Evolutionary conservation across 2,113 vertebrate species (phyloP).

Genomic region (Seriola aureovittata): DNA sequence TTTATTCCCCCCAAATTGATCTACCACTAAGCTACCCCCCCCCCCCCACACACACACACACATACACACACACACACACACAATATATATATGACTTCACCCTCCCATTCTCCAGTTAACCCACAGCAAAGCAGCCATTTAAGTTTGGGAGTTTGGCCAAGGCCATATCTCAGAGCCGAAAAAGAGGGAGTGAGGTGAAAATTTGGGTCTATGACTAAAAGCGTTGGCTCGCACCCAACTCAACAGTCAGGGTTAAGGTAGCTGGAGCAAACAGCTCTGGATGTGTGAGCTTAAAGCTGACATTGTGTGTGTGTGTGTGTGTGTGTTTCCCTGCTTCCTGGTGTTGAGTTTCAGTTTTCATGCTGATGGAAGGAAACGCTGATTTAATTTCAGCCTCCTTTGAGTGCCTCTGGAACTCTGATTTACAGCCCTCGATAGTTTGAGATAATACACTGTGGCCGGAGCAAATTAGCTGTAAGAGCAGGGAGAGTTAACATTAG

Average conservation of each 20-base stretch:
- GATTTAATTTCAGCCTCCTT: constrained; percentile 75
- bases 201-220: constrained; percentile 74
- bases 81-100: constrained; percentile 68
- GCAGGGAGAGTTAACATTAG: constrained; percentile 27
- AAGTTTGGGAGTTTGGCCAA: constrained; percentile 72
- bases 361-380: constrained; percentile 75
- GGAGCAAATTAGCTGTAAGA: constrained; percentile 53
- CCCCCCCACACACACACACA: constrained; percentile 45
- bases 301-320: constrained; percentile 38
- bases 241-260: constrained; percentile 62
- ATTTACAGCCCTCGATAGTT: constrained; percentile 68
- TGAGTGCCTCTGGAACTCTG: constrained; percentile 48
- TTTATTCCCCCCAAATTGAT: constrained; percentile 70
- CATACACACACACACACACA: not conserved
- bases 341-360: constrained; percentile 67
- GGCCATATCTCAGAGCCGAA: constrained; percentile 64
- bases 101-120: constrained; percentile 72
- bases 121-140: constrained; percentile 77
- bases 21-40: constrained; percentile 59
- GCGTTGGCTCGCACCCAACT: constrained; percentile 65
- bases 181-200: constrained; percentile 68
- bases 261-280: constrained; percentile 55
- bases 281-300: constrained; percentile 48
- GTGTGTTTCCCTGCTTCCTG: constrained; percentile 48
- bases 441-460: constrained; percentile 62